Evolutionary conservation across 1,140 invertebrate genomes (phyloP).

Genomic region (Plutomurus gul): DNA sequence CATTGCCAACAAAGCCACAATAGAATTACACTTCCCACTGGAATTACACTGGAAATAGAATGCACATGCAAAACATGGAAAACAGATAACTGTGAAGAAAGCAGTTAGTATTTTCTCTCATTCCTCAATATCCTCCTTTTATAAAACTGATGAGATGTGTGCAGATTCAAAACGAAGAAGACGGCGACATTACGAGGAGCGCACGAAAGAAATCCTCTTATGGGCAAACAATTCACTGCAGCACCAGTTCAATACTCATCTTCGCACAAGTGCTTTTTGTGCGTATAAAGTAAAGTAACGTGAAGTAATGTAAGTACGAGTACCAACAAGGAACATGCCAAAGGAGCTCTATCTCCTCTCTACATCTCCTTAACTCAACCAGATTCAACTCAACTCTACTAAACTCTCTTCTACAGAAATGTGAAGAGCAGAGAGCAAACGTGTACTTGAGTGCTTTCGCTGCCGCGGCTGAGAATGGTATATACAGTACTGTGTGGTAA

Average conservation of each 20-base stretch:
- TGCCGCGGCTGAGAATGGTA: too few species aligned
- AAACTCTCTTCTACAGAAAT: background rate
- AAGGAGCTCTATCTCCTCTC: background rate
- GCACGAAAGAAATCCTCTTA: conserved; percentile 6
- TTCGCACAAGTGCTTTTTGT: conserved; percentile 1
- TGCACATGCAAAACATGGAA: background rate
- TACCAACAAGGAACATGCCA: background rate
- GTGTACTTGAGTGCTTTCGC: background rate
- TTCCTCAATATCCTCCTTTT: background rate
- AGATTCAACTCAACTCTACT: too few species aligned
- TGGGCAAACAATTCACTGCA: conserved; percentile 23
- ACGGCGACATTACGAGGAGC: too few species aligned
- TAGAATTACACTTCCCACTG: background rate
- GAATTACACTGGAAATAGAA: background rate
- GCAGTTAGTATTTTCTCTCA: background rate
- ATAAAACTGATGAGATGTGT: background rate
- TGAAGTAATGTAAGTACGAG: background rate
- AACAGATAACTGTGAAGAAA: background rate
- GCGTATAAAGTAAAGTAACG: background rate
- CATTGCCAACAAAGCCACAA: too few species aligned
- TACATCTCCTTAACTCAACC: background rate
- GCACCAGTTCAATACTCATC: background rate
- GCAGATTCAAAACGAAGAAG: background rate
- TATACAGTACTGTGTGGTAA: too few species aligned
- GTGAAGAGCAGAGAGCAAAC: background rate